Evolutionary conservation across 2,797 vertebrate genomes (phyloP).

Genomic region (Pelobates cultripes): DNA sequence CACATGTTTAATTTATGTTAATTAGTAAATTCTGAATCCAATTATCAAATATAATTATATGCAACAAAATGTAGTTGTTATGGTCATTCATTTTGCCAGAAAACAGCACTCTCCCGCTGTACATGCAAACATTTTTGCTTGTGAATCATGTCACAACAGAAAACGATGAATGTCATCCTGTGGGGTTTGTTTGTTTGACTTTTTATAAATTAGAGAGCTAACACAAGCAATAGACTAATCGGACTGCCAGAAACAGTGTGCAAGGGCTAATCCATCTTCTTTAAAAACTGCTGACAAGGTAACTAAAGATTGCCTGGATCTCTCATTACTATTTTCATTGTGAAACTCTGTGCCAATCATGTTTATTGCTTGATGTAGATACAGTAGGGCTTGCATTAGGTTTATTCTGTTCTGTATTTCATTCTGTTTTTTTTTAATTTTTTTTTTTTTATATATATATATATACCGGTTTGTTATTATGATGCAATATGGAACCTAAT

Average conservation of each 20-base stretch:
- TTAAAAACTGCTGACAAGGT: conserved; percentile 56
- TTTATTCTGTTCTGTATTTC: conserved; percentile 6
- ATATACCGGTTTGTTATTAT: too few relatives aligned
- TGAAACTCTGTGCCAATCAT: conserved; percentile 47
- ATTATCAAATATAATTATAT: too few relatives aligned
- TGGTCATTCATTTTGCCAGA: conserved; percentile 35
- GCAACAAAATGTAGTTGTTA: neutral
- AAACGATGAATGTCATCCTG: conserved; percentile 53
- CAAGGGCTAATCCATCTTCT: conserved; percentile 55
- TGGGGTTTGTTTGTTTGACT: conserved; percentile 57
- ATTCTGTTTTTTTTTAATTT: too few relatives aligned
- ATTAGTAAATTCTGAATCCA: too few relatives aligned
- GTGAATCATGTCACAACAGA: conserved; percentile 53
- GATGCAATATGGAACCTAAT: too few relatives aligned
- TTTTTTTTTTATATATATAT: too few relatives aligned
- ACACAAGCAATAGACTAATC: conserved; percentile 56
- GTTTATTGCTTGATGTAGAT: conserved; percentile 43
- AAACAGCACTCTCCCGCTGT: conserved; percentile 42
- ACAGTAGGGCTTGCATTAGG: conserved; percentile 14
- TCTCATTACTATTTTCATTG: conserved; percentile 48
- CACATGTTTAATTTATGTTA: too few relatives aligned
- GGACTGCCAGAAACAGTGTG: conserved; percentile 52
- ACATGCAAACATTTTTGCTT: conserved; percentile 45
- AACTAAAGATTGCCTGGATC: conserved; percentile 48
- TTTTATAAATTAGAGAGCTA: conserved; percentile 56